Conservation (phyloP, 2,888 invertebrate species). For the Idaea dimidiata region DNA sequence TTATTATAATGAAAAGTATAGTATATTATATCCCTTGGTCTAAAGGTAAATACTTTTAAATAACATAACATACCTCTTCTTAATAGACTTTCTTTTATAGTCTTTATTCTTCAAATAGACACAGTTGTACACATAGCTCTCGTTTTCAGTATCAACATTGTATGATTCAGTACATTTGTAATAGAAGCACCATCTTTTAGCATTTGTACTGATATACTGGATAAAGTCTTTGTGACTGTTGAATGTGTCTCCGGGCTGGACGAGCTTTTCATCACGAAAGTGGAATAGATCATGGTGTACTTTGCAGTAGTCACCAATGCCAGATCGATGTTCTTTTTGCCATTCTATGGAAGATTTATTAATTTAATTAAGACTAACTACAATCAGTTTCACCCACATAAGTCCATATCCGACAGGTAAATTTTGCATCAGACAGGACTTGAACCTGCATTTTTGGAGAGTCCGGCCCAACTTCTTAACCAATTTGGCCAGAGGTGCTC, state of each 20-base stretch:
- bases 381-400: slow-evolving; percentile 10
- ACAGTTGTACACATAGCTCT: slow-evolving; percentile 44
- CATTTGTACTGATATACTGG: slow-evolving; percentile 47
- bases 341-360: background rate
- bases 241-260: slow-evolving; percentile 47
- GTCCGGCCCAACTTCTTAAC: too few relatives aligned
- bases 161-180: slow-evolving; percentile 48
- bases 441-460: too few relatives aligned
- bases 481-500: too few relatives aligned
- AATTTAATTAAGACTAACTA: too few relatives aligned
- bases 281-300: slow-evolving; percentile 37
- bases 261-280: slow-evolving; percentile 40
- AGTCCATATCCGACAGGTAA: slow-evolving; percentile 20
- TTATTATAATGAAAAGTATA: too few relatives aligned
- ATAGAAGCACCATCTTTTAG: slow-evolving; percentile 46
- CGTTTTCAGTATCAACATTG: slow-evolving; percentile 34
- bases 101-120: slow-evolving; percentile 45
- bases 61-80: slow-evolving; percentile 38
- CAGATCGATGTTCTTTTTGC: background rate
- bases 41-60: background rate
- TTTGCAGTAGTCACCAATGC: slow-evolving; percentile 32
- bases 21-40: too few relatives aligned
- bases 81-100: slow-evolving; percentile 41
- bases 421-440: too few relatives aligned
- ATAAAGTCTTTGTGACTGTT: slow-evolving; percentile 42